These are phyloP conservation scores for Mormyrus proboscirostris DNA, from an alignment of 2,797 vertebrate species.

Conservation along the genomic window DNA sequence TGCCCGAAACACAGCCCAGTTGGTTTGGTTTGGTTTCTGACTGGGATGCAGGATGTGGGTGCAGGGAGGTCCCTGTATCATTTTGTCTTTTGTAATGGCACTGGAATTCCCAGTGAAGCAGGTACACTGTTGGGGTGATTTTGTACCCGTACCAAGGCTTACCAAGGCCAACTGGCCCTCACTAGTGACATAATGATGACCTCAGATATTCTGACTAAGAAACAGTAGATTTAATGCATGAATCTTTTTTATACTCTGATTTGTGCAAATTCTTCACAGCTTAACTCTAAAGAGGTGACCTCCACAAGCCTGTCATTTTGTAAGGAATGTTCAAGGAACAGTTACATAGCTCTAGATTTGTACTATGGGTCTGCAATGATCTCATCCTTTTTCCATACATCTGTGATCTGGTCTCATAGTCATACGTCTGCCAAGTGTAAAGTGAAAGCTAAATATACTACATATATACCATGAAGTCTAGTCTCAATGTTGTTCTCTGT, in stretches of 20 bases:
- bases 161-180: neutral
- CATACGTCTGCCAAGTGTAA: neutral
- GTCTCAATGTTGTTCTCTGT: neutral
- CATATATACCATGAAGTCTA: neutral
- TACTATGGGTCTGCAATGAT: neutral
- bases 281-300: neutral
- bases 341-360: neutral
- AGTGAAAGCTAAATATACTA: conserved; percentile 12
- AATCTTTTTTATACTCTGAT: conserved; percentile 2
- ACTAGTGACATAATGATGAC: neutral
- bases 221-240: neutral
- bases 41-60: neutral
- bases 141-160: neutral
- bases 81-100: neutral
- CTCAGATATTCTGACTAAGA: neutral
- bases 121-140: neutral
- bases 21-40: neutral
- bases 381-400: neutral
- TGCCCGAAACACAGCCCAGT: neutral
- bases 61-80: neutral
- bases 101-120: neutral
- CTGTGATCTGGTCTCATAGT: neutral
- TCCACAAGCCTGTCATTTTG: neutral
- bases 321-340: neutral
- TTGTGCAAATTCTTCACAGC: neutral